Evolutionary conservation across 53 echinoderm and acorn worm species (phyloP), one percentile per base, ranked within the genome.

Genomic region (Holothuria scabra): DNA sequence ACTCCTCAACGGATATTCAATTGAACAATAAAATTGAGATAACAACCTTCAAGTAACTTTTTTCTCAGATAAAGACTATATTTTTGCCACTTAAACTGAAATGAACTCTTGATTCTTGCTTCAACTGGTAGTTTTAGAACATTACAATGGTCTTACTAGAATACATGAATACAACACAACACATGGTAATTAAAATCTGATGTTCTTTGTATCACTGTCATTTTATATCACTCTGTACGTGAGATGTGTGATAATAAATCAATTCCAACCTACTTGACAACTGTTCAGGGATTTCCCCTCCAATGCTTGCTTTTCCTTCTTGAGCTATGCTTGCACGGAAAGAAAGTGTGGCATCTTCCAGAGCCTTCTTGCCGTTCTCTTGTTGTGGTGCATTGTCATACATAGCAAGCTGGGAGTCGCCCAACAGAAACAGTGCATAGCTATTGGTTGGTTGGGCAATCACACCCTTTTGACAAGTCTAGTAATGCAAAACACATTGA

Each of bases 401-500:
- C 87, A 89, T 93, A 56, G 93, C 89, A 70, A 95, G 89, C 86
- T 95, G 95, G 2, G 93, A 76, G 68, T 63, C 91, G 2, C 93
- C 95, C 4, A 95, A 90, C 59, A 89, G 89, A 67, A 88, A 93
- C 30, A 95, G 86, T n/a, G 93, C 87, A 59, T 93, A 87, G 74
- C 95, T 95, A 79, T 87, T 91, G 52, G 82, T 89, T 21, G 95
- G 93, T 66, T 95, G 95, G 57, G 93, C 87, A 56, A 93, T 91
- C 68, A 95, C 95, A 48, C 95, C 95, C 76, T 86, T 95, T 56
- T 95, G 91, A 79, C 95, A 95, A 0, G 93, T 95, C 93, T 92
- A 29, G 8, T 49, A 23, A 14, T 7, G 24, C 18, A 52, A 41
- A 41, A 41, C 41, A 41, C 41, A 41, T 41, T 41, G 2, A 6